Base-by-base conservation (phyloP, 2,888 invertebrate species). In the Melanostoma scalare region DNA sequence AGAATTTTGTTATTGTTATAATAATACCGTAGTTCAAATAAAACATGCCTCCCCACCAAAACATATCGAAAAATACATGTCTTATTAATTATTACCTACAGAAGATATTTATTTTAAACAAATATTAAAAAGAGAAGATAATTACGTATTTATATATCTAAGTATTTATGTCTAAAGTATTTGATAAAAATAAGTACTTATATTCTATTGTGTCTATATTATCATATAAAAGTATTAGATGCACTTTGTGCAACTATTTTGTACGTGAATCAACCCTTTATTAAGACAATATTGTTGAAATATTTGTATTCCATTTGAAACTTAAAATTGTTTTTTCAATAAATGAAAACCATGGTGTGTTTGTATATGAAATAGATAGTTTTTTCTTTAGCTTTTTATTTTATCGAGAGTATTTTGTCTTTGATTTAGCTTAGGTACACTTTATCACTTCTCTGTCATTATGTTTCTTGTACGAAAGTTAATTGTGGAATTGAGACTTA, bases 171-270 rank as follows among this genome's bases (percentile, higher is more conserved):
- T 20, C 20, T 20, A 20, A 20, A 20, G 20, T 20, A 20, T 20
- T 20, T 20, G 20, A 56, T 4, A 50, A 31, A 5, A 6, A 6
- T 31, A 40, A n/a, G 3, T 9, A 9, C 1, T 0, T 36, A 10
- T 36, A 36, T 30, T 48, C 6, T 31, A 36, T 73, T 55, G 53
- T 31, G n/a, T 31, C 44, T 44, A 31, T 46, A 4, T 6, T 38
- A 6, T 30, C 9, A 63, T 53, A 20, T 44, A 1, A 42, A 40
- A 44, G n/a, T 38, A 55, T 40, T 50, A 4, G 42, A 76, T 38
- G 55, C 10, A 77, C 38, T 72, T 38, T 38, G 6, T 67, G 67
- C 55, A 61, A 68, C 42, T 55, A 44, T 79, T 73, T 73, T 79
- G 31, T 68, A 73, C 35, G 38, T 72, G 60, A 50, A 68, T 36